Evolutionary conservation across 2,797 vertebrate species (phyloP).

Genomic region (Loris lydekkerianus): DNA sequence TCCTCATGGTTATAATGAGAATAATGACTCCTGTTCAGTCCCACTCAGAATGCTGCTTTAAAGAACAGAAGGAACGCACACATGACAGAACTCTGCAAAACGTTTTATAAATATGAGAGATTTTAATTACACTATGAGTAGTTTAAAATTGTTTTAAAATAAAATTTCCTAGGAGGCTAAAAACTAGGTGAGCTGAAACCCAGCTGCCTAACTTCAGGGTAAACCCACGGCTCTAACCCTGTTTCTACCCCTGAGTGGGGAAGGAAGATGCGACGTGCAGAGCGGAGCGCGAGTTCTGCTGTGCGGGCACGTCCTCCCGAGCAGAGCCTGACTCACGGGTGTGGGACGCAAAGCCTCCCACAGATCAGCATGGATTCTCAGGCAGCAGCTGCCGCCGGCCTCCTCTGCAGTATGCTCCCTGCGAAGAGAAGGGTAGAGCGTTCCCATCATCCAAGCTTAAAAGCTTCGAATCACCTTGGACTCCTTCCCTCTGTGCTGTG

Average conservation of each 20-base stretch:
- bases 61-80: neutral
- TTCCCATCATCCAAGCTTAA: neutral
- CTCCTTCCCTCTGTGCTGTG: neutral
- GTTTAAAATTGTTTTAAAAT: conserved; percentile 59
- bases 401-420: conserved; percentile 72
- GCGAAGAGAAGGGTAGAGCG: neutral
- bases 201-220: neutral
- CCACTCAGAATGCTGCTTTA: neutral
- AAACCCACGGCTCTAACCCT: neutral
- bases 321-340: conserved; percentile 74
- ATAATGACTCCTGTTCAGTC: neutral
- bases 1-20: neutral
- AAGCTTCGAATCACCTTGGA: conserved; percentile 25
- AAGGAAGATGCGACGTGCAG: neutral
- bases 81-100: neutral
- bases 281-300: conserved; percentile 9
- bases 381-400: conserved; percentile 77
- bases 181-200: neutral
- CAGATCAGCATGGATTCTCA: conserved; percentile 71
- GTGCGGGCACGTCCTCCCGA: conserved; percentile 3
- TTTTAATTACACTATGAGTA: neutral
- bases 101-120: neutral
- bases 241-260: neutral
- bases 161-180: conserved; percentile 38
- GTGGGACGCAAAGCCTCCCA: conserved; percentile 73